phyloP scores from a whole-genome alignment of 2,888 invertebrate species.

The Entomobrya multifasciata region DNA sequence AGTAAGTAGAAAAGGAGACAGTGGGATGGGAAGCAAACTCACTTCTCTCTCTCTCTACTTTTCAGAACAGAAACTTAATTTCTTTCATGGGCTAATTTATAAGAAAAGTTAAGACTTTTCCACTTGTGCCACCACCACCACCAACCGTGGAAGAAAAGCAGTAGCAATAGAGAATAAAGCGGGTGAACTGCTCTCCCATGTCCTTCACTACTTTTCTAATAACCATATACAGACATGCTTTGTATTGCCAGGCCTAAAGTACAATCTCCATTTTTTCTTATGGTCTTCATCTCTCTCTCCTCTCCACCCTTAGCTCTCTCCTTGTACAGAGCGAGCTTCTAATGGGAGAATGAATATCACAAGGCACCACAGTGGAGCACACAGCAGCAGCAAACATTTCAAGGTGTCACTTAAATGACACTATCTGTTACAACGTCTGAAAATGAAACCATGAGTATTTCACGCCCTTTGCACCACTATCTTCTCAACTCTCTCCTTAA shows the following conservation, averaged over 20 bases:
- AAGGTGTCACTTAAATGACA: constrained; percentile 75
- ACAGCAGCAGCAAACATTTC: constrained; percentile 63
- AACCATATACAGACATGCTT: neutral
- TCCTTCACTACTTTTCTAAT: too few species aligned
- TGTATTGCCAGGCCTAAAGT: too few species aligned
- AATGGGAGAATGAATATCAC: constrained; percentile 57
- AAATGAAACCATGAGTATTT: constrained; percentile 70
- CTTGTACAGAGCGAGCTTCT: too few species aligned
- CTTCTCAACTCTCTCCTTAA: neutral
- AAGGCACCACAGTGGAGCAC: constrained; percentile 5
- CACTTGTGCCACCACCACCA: constrained; percentile 47
- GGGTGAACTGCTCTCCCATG: constrained; percentile 3
- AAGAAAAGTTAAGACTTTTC: constrained; percentile 73
- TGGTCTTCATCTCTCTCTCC: too few species aligned
- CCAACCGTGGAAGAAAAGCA: constrained; percentile 42
- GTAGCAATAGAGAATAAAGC: too few species aligned
- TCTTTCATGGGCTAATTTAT: constrained; percentile 70
- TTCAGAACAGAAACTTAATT: constrained; percentile 64
- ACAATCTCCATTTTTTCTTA: too few species aligned
- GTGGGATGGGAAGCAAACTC: neutral
- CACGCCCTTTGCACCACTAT: constrained; percentile 70
- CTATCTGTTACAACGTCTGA: constrained; percentile 72
- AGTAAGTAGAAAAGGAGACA: constrained; percentile 49
- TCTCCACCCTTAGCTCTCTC: too few species aligned
- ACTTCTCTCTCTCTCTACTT: constrained; percentile 33